Conservation (phyloP, 1,140 invertebrate genomes). For the Conus ventricosus region DNA sequence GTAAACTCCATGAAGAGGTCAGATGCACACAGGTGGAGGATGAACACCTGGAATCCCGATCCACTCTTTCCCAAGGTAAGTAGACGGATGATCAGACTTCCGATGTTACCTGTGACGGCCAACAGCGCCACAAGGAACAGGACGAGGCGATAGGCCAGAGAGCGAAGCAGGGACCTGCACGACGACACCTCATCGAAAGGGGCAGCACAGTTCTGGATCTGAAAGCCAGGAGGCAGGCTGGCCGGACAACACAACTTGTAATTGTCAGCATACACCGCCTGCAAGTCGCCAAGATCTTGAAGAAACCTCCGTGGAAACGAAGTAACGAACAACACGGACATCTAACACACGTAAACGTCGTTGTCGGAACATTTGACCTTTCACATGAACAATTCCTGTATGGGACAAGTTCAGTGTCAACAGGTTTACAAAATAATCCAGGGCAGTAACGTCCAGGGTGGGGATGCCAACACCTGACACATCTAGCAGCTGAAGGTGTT, state of each 20-base stretch:
- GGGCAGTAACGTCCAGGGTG: background rate
- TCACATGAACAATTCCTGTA: background rate
- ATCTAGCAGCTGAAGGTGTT: background rate
- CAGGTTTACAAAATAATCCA: background rate
- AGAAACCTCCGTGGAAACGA: slow-evolving; percentile 35
- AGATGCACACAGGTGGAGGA: background rate
- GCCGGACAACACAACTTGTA: slow-evolving; percentile 49
- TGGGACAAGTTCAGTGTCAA: background rate
- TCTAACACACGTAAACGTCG: slow-evolving; percentile 3
- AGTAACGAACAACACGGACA: slow-evolving; percentile 20
- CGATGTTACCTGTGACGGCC: background rate
- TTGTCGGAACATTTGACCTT: slow-evolving; percentile 20
- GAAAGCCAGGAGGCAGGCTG: background rate
- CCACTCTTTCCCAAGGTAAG: background rate
- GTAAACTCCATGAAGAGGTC: slow-evolving; percentile 15
- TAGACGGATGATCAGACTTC: background rate
- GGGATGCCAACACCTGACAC: background rate
- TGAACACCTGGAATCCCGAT: background rate
- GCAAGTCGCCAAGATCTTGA: slow-evolving; percentile 4
- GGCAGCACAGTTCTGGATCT: background rate
- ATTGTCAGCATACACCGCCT: slow-evolving; percentile 35
- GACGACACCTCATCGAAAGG: background rate
- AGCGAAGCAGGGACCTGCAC: background rate
- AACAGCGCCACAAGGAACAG: background rate
- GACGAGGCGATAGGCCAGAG: background rate